These are phyloP conservation scores for Sclerodermus sp. DNA, from an alignment of 2,888 invertebrate species.

Conservation along the genomic window DNA sequence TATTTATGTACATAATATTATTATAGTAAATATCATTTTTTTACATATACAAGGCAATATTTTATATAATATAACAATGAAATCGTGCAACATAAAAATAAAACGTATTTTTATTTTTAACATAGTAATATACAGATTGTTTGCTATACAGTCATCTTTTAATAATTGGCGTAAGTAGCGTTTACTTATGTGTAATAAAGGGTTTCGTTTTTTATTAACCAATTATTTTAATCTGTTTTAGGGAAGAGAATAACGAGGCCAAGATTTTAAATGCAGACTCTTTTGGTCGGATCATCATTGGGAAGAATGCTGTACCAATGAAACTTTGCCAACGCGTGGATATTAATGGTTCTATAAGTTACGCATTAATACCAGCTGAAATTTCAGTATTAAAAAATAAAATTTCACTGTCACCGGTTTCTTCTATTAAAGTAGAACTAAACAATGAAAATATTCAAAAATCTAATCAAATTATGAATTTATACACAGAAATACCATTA, in stretches of 20 bases:
- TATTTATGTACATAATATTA: no score
- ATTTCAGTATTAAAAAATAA: no score
- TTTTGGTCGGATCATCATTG: conserved; percentile 19
- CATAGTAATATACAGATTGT: conserved; percentile 11
- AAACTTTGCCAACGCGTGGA: conserved; percentile 23
- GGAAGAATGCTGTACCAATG: conserved; percentile 24
- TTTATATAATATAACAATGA: not conserved
- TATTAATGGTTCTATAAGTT: conserved; percentile 16
- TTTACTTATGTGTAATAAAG: conserved; percentile 8
- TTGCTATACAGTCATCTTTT: conserved; percentile 20
- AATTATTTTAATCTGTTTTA: conserved; percentile 34
- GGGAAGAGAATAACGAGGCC: conserved; percentile 15
- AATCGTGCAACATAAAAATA: not conserved
- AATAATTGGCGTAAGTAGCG: conserved; percentile 33
- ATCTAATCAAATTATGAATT: no score
- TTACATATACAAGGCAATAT: no score
- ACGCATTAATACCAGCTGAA: conserved; percentile 12
- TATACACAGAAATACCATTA: no score
- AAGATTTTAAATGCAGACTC: conserved; percentile 18
- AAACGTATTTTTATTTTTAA: no score
- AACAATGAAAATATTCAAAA: not conserved
- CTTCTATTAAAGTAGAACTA: conserved; percentile 1
- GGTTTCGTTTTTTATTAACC: conserved; percentile 5
- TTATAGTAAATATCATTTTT: no score
- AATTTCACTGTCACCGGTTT: no score